Conservation (phyloP, 1,140 invertebrate genomes). For the Drosophila dunni region DNA sequence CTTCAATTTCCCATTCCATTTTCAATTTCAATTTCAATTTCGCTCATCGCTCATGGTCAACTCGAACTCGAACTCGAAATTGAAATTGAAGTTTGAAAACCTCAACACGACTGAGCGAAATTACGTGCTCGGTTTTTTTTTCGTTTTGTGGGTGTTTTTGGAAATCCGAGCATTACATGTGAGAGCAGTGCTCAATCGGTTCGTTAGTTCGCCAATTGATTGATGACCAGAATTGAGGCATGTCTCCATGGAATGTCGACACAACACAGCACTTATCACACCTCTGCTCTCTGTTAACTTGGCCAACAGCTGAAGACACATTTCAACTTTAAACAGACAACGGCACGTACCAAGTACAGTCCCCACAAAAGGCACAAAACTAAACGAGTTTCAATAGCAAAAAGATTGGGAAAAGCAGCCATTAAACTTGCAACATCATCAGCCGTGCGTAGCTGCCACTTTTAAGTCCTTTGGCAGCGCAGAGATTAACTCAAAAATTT, state of each 20-base stretch:
- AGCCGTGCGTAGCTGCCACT: constrained; percentile 31
- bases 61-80: background rate
- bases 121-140: constrained; percentile 59
- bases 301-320: constrained; percentile 53
- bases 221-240: constrained; percentile 68
- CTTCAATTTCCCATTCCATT: constrained; percentile 19
- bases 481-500: constrained; percentile 78
- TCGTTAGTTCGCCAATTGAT: constrained; percentile 77
- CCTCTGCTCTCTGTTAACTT: constrained; percentile 40
- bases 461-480: constrained; percentile 41
- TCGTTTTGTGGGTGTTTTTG: background rate
- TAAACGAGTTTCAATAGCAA: background rate
- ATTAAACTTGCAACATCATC: constrained; percentile 36
- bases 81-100: constrained; percentile 42
- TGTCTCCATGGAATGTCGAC: constrained; percentile 46
- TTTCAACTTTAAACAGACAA: constrained; percentile 64
- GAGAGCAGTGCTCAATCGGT: constrained; percentile 24
- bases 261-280: constrained; percentile 71
- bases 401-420: constrained; percentile 21
- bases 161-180: constrained; percentile 22
- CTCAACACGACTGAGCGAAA: constrained; percentile 55
- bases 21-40: constrained; percentile 35
- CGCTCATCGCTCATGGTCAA: constrained; percentile 68
- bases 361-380: background rate
- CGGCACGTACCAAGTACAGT: constrained; percentile 55